These are phyloP conservation scores for Pinna nobilis DNA, from an alignment of 1,140 invertebrate species.

Conservation along the genomic window DNA sequence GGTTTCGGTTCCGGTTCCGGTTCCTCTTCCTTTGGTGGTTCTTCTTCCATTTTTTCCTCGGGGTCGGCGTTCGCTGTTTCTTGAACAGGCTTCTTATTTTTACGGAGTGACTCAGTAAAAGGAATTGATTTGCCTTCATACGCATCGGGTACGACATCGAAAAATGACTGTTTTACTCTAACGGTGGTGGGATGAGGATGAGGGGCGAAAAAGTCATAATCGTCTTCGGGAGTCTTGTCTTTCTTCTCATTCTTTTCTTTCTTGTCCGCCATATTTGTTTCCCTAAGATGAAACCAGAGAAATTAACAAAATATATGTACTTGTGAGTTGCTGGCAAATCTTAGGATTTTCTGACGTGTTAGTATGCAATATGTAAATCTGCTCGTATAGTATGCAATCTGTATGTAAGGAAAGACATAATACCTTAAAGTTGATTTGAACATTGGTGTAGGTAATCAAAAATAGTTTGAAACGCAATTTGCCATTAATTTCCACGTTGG, in stretches of 20 bases:
- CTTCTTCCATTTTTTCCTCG: constrained; percentile 26
- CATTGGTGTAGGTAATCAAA: no score
- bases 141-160: constrained; percentile 59
- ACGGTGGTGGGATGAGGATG: constrained; percentile 60
- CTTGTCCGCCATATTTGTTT: constrained; percentile 21
- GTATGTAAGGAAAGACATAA: no score
- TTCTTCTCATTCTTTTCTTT: constrained; percentile 26
- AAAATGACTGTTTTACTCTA: constrained; percentile 59
- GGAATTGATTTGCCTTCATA: constrained; percentile 59
- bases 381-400: no score
- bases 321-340: no score
- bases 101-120: constrained; percentile 44
- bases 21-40: constrained; percentile 32
- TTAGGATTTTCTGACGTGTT: no score
- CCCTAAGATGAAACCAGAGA: no score
- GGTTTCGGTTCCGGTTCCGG: constrained; percentile 6
- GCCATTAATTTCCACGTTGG: no score
- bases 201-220: constrained; percentile 61
- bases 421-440: no score
- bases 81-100: constrained; percentile 11
- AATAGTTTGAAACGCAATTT: no score
- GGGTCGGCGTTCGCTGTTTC: constrained; percentile 4
- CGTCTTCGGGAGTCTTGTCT: constrained; percentile 47
- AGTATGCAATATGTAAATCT: no score
- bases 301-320: no score